Percentiles rank a stretch among this genome's conserved stretches.
These are phyloP conservation scores for Drosophila burlai DNA, from an alignment of 1,140 invertebrate genomes.

Conservation along the genomic window DNA sequence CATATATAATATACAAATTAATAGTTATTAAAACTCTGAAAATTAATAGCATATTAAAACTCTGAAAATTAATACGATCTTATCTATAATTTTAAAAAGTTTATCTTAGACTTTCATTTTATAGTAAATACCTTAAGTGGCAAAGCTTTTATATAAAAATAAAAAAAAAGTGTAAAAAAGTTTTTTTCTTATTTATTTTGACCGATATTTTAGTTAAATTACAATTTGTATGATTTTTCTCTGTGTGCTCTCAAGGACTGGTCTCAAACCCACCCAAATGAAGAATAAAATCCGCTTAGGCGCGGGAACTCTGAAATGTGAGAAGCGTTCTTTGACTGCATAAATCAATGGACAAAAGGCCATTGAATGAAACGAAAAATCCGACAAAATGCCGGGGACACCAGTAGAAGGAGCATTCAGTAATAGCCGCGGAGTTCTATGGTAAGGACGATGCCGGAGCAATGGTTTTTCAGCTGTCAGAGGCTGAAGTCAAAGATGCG, in stretches of 20 bases:
- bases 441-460: conserved; percentile 13
- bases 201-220: not conserved
- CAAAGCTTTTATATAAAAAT: too few relatives aligned
- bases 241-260: conserved; percentile 37
- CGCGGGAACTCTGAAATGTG: conserved; percentile 25
- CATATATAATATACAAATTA: too few relatives aligned
- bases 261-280: conserved; percentile 62
- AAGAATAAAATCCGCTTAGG: conserved; percentile 71
- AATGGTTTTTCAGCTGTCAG: conserved; percentile 66
- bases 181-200: not conserved
- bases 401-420: conserved; percentile 40
- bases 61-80: too few relatives aligned
- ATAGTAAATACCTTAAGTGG: too few relatives aligned
- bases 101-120: too few relatives aligned
- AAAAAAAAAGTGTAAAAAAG: too few relatives aligned
- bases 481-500: conserved; percentile 72
- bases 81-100: too few relatives aligned
- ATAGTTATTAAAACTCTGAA: too few relatives aligned
- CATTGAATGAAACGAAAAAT: conserved; percentile 69
- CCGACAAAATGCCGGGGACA: conserved; percentile 54
- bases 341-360: conserved; percentile 75
- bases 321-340: conserved; percentile 56
- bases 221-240: not conserved
- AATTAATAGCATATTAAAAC: too few relatives aligned
- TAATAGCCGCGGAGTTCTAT: conserved; percentile 52